Conservation (phyloP, 1,140 invertebrate species). For the Aphelinus atriplicis region DNA sequence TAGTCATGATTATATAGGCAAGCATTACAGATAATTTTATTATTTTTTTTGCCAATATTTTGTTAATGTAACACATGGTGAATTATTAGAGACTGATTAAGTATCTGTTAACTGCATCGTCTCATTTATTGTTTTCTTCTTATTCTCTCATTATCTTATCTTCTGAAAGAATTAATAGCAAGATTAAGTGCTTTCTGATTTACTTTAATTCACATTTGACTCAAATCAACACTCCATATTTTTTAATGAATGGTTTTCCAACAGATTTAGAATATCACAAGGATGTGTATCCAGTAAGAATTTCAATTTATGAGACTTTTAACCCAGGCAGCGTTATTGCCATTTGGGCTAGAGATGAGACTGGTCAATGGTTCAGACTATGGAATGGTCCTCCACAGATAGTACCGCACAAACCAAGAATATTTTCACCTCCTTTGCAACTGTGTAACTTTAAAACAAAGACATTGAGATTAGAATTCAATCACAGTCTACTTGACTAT, state of each 20-base stretch:
- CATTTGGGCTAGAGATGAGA: constrained; percentile 76
- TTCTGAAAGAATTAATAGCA: neutral
- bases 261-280: constrained; percentile 79
- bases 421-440: constrained; percentile 78
- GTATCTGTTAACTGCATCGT: neutral
- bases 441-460: constrained; percentile 62
- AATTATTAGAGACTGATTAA: neutral
- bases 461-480: constrained; percentile 78
- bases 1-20: constrained; percentile 89
- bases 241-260: too few relatives aligned
- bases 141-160: constrained; percentile 15
- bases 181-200: too few relatives aligned
- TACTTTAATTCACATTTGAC: too few relatives aligned
- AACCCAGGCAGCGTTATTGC: constrained; percentile 88
- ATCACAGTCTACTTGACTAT: constrained; percentile 81
- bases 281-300: constrained; percentile 78
- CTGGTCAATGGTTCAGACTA: constrained; percentile 76
- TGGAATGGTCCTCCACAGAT: constrained; percentile 79
- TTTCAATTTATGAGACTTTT: constrained; percentile 88
- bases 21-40: constrained; percentile 11
- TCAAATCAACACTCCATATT: too few relatives aligned
- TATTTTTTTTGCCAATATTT: constrained; percentile 1
- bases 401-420: constrained; percentile 72
- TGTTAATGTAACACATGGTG: neutral
- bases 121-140: neutral